phyloP scores from a whole-genome alignment of 1,140 invertebrate species.

The Saccostrea echinata region DNA sequence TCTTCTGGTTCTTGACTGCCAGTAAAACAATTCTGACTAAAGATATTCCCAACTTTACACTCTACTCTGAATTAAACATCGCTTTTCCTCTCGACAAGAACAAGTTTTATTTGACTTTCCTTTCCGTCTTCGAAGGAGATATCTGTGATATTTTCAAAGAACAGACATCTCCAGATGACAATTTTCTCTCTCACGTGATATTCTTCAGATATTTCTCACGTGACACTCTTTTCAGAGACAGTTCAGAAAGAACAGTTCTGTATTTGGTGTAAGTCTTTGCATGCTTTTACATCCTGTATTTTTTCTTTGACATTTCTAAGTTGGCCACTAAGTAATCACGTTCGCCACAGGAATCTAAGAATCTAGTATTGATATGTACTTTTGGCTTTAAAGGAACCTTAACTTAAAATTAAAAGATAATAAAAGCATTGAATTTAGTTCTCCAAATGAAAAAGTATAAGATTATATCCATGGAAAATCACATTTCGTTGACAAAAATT shows the following conservation, averaged over 20 bases:
- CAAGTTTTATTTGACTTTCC: too few species aligned
- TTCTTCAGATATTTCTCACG: neutral
- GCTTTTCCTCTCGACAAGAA: too few species aligned
- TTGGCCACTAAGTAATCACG: neutral
- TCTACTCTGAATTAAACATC: too few species aligned
- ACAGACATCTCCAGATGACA: too few species aligned
- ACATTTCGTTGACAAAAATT: too few species aligned
- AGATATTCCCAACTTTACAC: too few species aligned
- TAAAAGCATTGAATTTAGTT: neutral
- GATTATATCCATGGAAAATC: too few species aligned
- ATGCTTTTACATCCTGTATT: conserved; percentile 7
- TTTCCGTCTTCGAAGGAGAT: too few species aligned
- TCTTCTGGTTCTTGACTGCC: too few species aligned
- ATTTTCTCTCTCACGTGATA: too few species aligned
- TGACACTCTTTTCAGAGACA: conserved; percentile 30
- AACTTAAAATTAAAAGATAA: neutral
- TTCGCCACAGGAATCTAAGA: conserved; percentile 14
- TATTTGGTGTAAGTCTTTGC: conserved; percentile 23
- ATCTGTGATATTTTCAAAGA: too few species aligned
- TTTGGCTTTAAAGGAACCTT: neutral
- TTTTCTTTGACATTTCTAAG: neutral
- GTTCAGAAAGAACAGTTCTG: conserved; percentile 36
- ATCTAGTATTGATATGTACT: neutral
- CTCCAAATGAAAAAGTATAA: neutral
- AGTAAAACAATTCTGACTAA: too few species aligned